A percentile compares a stretch with the other conserved stretches of the same genome.
Conservation (phyloP, 2,797 vertebrate species). For the Chiroxiphia lanceolata region DNA sequence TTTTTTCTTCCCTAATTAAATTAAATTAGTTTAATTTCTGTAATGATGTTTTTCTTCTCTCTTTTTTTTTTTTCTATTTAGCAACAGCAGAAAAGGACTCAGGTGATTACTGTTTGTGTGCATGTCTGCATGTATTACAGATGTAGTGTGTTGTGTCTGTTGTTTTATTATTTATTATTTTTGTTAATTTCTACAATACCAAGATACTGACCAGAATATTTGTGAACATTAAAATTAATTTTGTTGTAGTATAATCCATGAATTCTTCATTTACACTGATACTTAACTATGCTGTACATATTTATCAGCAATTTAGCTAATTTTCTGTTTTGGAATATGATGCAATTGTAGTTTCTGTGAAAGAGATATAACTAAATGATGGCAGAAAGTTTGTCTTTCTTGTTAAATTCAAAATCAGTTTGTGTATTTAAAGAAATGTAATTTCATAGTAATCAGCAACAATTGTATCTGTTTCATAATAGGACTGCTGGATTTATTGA, state of each 20-base stretch:
- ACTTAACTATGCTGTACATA: background rate
- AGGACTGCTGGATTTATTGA: background rate
- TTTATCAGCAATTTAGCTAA: background rate
- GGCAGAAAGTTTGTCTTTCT: background rate
- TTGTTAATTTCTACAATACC: background rate
- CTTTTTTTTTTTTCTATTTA: conserved; percentile 48
- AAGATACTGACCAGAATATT: background rate
- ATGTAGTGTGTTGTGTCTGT: background rate
- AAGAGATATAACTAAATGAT: background rate
- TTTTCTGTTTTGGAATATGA: background rate
- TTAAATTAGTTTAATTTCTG: background rate
- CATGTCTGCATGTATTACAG: conserved; percentile 52
- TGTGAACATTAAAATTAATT: background rate
- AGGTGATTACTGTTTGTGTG: conserved; percentile 72
- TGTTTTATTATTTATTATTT: background rate
- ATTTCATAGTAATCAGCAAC: background rate
- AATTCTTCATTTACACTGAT: background rate
- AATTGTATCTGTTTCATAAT: background rate
- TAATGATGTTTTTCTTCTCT: background rate
- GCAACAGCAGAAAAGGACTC: conserved; percentile 77
- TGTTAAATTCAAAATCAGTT: background rate
- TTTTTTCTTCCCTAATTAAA: background rate
- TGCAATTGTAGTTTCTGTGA: background rate
- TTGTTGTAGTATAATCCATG: background rate
- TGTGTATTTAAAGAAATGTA: background rate